Evolutionary conservation across 2,888 invertebrate genomes (phyloP), one percentile per base, ranked within the genome.

Genomic region (Tanaodytes sp.): DNA sequence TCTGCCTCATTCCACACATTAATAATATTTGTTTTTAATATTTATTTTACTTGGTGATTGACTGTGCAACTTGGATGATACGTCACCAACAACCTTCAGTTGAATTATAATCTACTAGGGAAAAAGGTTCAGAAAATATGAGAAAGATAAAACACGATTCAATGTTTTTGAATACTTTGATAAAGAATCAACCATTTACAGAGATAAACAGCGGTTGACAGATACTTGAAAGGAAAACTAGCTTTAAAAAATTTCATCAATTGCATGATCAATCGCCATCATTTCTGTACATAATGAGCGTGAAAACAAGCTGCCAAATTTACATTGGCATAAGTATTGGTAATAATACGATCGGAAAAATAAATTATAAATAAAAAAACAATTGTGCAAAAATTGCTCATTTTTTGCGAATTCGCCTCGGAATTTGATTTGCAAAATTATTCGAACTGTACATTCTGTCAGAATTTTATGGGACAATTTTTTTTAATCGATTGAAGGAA

Each of bases 231-330:
- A n/a, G n/a, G n/a, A n/a, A n/a, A n/a, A n/a, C n/a, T n/a, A n/a
- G n/a, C n/a, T n/a, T n/a, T n/a, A n/a, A n/a, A n/a, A n/a, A n/a
- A n/a, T n/a, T n/a, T n/a, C 15, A 16, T 54, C 15, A 33, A 48
- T 64, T 64, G 55, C 55, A 55, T 23, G 43, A 11, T 49, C 48
- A 46, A 57, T 19, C 2, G 42, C 46, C 63, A 18, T 12, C 43
- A 42, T 36, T 55, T 40, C 36, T 64, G 63, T 64, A 64, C 23
- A 64, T 55, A 64, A 33, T 14, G 33, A 48, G 46, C 46, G 54
- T 49, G 39, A 58, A 59, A 20, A 37, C 48, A 43, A 58, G 14
- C 52, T 62, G 58, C 52, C 58, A 65, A 65, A 23, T 58, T 43
- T 52, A 23, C 23, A 55, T 45, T 57, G 64, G 57, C 64, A 14